Conservation (phyloP, 2,113 vertebrate genomes). For the Mandrillus leucophaeus region DNA sequence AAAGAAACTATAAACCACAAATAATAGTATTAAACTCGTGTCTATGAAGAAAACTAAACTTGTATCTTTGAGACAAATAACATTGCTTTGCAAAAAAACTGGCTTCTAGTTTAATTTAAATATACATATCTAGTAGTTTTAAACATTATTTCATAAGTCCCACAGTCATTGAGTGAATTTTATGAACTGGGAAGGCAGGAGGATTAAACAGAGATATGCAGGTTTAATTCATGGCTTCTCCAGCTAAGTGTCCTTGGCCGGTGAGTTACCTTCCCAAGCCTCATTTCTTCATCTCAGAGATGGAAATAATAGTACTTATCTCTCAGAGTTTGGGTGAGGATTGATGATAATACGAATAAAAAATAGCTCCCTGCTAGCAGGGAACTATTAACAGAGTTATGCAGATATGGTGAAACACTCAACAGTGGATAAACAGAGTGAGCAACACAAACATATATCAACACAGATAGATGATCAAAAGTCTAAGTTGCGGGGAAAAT, state of each 20-base stretch:
- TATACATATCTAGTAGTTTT: neutral
- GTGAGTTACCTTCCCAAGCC: neutral
- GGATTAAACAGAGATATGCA: neutral
- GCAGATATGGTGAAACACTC: neutral
- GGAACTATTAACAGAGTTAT: too few species aligned
- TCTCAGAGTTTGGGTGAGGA: neutral
- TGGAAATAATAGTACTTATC: neutral
- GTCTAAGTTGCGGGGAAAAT: neutral
- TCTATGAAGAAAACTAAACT: neutral
- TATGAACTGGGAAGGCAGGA: neutral
- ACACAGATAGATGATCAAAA: neutral
- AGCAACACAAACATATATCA: neutral
- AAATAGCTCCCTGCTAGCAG: neutral
- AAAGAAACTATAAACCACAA: constrained; percentile 13
- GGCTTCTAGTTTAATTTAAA: constrained; percentile 22
- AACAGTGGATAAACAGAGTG: neutral
- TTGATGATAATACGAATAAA: neutral
- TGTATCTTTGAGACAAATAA: constrained; percentile 1
- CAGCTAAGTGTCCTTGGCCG: neutral
- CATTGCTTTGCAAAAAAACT: neutral
- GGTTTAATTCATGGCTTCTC: neutral
- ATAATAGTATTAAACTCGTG: neutral
- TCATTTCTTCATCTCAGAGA: constrained; percentile 9
- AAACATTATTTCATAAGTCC: constrained; percentile 25
- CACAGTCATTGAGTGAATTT: neutral